Evolutionary conservation across 1,140 invertebrate species (phyloP), one percentile per base, ranked within the genome.

Genomic region (Antheraea mylitta): DNA sequence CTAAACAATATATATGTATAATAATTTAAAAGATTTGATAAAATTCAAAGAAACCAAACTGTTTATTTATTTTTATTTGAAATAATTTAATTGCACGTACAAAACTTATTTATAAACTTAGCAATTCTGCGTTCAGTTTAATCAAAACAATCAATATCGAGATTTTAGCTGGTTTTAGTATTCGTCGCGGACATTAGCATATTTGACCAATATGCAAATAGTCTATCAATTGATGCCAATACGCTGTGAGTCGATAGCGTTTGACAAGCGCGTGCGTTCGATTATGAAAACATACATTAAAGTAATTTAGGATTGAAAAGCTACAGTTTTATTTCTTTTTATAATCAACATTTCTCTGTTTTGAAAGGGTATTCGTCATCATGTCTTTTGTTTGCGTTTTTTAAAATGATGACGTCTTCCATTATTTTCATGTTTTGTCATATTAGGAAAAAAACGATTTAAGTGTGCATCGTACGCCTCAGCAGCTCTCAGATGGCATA

Each of bases 151-250:
- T 37, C 61, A 37, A 63, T 63, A 63, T 63, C 18, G 63, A 64
- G 63, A 48, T 64, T 64, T 60, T 58, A 16, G 18, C 8, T 16
- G 18, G 53, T 42, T 69, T 69, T 69, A 65, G 22, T 48, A 64
- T 59, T 63, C 19, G 67, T 36, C 67, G 61, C n/a, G 58, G 13
- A 18, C 13, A 69, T 69, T 58, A 60, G 63, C 63, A 69, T 69
- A 69, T 65, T 69, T 60, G 63, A 63, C 58, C 63, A 64, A 66
- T 69, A 66, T 70, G 64, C 64, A 66, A 66, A 70, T 70, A 22
- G 38, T 66, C 58, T 36, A 61, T 66, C 38, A 70, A 66, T 70
- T 30, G 58, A 66, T 53, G 58, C 58, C 58, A 42, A 70, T 58
- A 62, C 22, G 53, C 37, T 63, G 22, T 7, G 61, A 37, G 19